Evolutionary conservation across 2,888 invertebrate genomes (phyloP), one percentile per base, ranked within the genome.

Genomic region (Calliopum simillimum): DNA sequence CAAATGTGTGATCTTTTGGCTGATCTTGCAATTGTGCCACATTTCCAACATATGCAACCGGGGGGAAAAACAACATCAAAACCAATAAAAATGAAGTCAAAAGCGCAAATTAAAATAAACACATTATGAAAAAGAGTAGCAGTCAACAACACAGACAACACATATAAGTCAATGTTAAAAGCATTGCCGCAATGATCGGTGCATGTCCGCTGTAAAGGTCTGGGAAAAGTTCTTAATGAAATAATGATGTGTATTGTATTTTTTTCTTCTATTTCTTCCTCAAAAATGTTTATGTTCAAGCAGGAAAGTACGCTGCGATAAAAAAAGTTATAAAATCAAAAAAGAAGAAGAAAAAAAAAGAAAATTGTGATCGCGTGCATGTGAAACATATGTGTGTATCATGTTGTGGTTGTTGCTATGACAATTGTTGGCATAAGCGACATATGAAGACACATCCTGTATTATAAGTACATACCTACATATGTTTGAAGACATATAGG

Each of bases 371-470:
- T 67, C 41, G 67, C 59, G 49, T 67, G 67, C 67, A 67, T 67
- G 67, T 25, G 47, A 53, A 58, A 58, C 67, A 67, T 67, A 59
- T 67, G 67, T 47, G n/a, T 41, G 6, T 14, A 33, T 25, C 16
- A n/a, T 67, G 58, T 67, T 25, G 19, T 19, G 43, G 55, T 53
- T 43, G 43, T 19, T 43, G 61, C 61, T 46, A 61, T 61, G 51
- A 41, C 64, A 53, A 25, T 64, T 64, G 25, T 51, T 62, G 33
- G 19, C 51, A 53, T n/a, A 13, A 14, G 19, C 21, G 33, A 64
- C 51, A 64, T 64, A 33, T 64, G 64, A 64, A 23, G 14, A 12
- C 61, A 53, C 51, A 64, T 64, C 64, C 64, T 64, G 64, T 53
- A 53, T 21, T 13, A 16, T 25, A 33, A 6, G 33, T 8, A 33